Evolutionary conservation across 2,888 invertebrate species (phyloP).

Genomic region (Spicauda simplicius): DNA sequence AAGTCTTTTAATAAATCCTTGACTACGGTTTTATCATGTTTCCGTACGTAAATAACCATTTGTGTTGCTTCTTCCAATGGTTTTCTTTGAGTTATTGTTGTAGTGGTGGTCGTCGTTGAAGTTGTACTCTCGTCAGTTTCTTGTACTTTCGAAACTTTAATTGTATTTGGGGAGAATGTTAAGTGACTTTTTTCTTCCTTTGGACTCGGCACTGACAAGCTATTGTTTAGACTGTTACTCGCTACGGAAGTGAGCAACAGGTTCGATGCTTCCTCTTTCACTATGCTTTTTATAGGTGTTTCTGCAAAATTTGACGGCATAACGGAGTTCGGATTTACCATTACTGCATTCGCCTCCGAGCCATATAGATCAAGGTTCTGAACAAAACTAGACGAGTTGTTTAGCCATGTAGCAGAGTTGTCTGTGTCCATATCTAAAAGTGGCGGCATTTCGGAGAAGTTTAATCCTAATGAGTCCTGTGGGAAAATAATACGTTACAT

Average conservation of each 20-base stretch:
- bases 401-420: slow-evolving; percentile 85
- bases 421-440: slow-evolving; percentile 88
- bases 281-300: slow-evolving; percentile 74
- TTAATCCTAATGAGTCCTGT: slow-evolving; percentile 86
- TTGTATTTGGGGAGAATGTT: slow-evolving; percentile 89
- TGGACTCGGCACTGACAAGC: slow-evolving; percentile 85
- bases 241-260: slow-evolving; percentile 74
- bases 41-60: slow-evolving; percentile 78
- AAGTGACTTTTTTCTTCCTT: slow-evolving; percentile 88
- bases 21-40: slow-evolving; percentile 84
- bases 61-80: slow-evolving; percentile 77
- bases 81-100: slow-evolving; percentile 52
- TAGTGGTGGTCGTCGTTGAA: slow-evolving; percentile 14
- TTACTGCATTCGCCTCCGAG: slow-evolving; percentile 90
- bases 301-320: slow-evolving; percentile 90
- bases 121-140: slow-evolving; percentile 58
- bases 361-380: slow-evolving; percentile 88
- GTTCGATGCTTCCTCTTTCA: slow-evolving; percentile 79
- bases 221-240: slow-evolving; percentile 61
- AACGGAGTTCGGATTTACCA: slow-evolving; percentile 96
- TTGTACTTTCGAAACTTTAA: slow-evolving; percentile 85
- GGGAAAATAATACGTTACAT: slow-evolving; percentile 43
- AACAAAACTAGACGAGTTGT: slow-evolving; percentile 86
- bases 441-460: slow-evolving; percentile 86
- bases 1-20: slow-evolving; percentile 87